Conservation (phyloP, 2,888 invertebrate genomes). For the Uloborus plumipes region DNA sequence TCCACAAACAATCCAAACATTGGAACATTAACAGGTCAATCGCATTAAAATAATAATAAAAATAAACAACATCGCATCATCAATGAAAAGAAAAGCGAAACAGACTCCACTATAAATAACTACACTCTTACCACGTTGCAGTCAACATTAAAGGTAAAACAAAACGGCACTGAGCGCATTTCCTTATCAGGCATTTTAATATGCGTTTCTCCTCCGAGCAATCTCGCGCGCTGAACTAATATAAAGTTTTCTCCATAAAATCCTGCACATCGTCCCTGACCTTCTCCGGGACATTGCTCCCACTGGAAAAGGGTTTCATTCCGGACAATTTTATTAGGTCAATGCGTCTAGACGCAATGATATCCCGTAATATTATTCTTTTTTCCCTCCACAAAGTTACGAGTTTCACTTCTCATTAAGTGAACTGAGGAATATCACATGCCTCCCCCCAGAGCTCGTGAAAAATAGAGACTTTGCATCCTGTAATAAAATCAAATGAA, state of each 20-base stretch:
- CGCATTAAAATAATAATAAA: no score
- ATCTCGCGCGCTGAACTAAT: no score
- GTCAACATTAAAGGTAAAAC: no score
- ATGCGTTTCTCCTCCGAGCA: no score
- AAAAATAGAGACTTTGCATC: background rate
- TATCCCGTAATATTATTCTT: slow-evolving; percentile 12
- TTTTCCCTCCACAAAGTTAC: background rate
- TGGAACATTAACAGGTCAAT: no score
- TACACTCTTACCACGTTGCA: no score
- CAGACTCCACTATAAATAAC: no score
- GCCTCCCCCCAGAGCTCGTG: background rate
- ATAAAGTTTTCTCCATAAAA: background rate
- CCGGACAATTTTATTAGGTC: slow-evolving; percentile 45
- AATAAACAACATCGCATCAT: no score
- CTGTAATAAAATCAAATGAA: slow-evolving; percentile 3
- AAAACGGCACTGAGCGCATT: no score
- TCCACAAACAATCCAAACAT: no score
- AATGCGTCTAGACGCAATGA: slow-evolving; percentile 46
- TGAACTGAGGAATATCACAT: background rate
- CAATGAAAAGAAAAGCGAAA: no score
- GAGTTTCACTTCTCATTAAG: slow-evolving; percentile 3
- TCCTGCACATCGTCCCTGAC: slow-evolving; percentile 30
- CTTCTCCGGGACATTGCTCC: slow-evolving; percentile 21
- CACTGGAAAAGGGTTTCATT: slow-evolving; percentile 6
- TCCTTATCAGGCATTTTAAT: no score